These are phyloP conservation scores for Samia ricini DNA, from an alignment of 1,140 invertebrate genomes.

Conservation along the genomic window DNA sequence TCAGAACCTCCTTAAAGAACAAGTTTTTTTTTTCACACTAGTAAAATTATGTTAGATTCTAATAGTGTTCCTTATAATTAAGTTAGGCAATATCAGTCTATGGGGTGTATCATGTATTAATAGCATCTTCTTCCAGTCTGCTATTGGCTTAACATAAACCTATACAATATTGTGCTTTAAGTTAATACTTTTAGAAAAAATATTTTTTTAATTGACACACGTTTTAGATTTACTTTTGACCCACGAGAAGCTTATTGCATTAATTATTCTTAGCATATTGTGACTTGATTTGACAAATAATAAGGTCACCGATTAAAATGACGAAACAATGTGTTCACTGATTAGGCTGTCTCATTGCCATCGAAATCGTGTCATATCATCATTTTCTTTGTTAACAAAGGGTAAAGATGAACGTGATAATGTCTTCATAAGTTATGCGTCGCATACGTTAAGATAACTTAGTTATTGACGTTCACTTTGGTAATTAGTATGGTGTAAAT, in stretches of 20 bases:
- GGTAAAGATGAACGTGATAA: slow-evolving; percentile 32
- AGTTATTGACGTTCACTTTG: background rate
- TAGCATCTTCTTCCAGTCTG: too few species aligned
- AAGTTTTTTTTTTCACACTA: too few species aligned
- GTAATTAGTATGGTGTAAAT: slow-evolving; percentile 4
- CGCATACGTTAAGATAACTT: background rate
- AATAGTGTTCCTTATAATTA: too few species aligned
- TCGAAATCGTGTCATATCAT: slow-evolving; percentile 42
- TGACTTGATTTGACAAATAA: slow-evolving; percentile 9
- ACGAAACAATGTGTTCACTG: slow-evolving; percentile 32
- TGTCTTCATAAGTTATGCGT: background rate
- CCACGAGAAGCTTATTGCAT: background rate
- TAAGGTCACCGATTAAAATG: slow-evolving; percentile 28
- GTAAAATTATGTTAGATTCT: too few species aligned
- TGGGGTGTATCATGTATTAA: too few species aligned
- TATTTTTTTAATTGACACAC: background rate
- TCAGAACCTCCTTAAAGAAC: too few species aligned
- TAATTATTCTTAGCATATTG: background rate
- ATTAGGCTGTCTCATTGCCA: slow-evolving; percentile 18
- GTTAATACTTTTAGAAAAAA: too few species aligned
- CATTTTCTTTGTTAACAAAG: slow-evolving; percentile 56
- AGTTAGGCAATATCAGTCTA: too few species aligned
- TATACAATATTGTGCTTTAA: too few species aligned
- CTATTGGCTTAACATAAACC: too few species aligned
- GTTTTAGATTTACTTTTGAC: background rate